A percentile compares a stretch with the other conserved stretches of the same genome.
Conservation (phyloP, 2,888 invertebrate species). For the Cosmia pyralina region DNA sequence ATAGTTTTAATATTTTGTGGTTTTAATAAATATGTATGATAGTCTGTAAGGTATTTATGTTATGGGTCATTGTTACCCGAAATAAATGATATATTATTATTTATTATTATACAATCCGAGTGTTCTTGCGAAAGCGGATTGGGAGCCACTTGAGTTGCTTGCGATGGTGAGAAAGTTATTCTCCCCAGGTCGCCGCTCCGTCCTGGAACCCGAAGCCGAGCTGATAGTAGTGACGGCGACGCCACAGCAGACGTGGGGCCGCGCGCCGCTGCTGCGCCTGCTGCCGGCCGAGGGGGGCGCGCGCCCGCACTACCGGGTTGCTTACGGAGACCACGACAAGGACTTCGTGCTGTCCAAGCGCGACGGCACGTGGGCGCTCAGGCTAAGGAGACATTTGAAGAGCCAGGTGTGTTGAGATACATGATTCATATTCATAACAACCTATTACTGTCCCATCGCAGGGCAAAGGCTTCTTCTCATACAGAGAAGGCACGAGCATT, state of each 20-base stretch:
- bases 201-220: conserved; percentile 82
- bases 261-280: conserved; percentile 82
- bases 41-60: too few relatives aligned
- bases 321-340: conserved; percentile 78
- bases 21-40: too few relatives aligned
- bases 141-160: too few relatives aligned
- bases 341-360: conserved; percentile 81
- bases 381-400: conserved; percentile 79
- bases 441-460: too few relatives aligned
- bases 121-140: too few relatives aligned
- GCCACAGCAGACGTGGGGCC: conserved; percentile 82
- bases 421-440: background rate
- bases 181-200: conserved; percentile 80
- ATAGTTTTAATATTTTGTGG: too few relatives aligned
- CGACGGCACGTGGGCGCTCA: conserved; percentile 83
- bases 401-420: conserved; percentile 38
- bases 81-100: too few relatives aligned
- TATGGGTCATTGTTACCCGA: too few relatives aligned
- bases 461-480: too few relatives aligned
- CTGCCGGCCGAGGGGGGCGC: conserved; percentile 80
- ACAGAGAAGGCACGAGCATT: too few relatives aligned
- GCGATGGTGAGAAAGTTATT: too few relatives aligned
- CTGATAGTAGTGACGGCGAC: conserved; percentile 79
- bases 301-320: conserved; percentile 83
- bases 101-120: too few relatives aligned